These are phyloP conservation scores for Athene cunicularia DNA, from an alignment of 2,113 vertebrate genomes.

Conservation along the genomic window DNA sequence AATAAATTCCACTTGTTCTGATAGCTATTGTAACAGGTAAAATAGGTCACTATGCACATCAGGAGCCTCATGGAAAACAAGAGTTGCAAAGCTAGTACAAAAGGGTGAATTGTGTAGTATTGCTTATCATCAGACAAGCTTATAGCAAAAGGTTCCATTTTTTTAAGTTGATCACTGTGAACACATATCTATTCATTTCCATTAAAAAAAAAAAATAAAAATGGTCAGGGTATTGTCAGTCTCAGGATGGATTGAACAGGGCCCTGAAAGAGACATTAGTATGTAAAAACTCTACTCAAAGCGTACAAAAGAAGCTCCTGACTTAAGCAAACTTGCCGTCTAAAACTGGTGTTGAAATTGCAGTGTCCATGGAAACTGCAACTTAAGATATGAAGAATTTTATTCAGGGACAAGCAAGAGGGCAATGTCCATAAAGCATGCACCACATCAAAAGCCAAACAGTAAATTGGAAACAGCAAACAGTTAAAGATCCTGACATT, in stretches of 20 bases:
- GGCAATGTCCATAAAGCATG: not conserved
- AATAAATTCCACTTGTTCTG: not conserved
- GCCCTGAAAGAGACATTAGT: not conserved
- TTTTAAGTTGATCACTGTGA: not conserved
- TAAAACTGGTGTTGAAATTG: not conserved
- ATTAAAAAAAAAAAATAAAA: not conserved
- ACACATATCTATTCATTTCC: not conserved
- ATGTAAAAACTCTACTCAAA: not conserved
- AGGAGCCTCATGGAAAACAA: not conserved
- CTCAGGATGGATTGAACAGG: not conserved
- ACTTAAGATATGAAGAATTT: not conserved
- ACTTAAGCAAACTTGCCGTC: not conserved
- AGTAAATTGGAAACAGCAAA: conserved; percentile 7
- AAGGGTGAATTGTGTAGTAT: not conserved
- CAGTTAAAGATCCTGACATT: not conserved
- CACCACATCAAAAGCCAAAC: not conserved
- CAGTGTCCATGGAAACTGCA: not conserved
- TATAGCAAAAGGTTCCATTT: not conserved
- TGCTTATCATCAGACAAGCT: not conserved
- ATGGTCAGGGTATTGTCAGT: not conserved
- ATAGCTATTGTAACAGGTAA: not conserved
- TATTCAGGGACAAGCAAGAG: not conserved
- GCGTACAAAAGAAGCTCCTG: not conserved
- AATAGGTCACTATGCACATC: not conserved
- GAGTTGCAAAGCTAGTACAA: not conserved